A percentile compares a stretch with the other conserved stretches of the same genome.
phyloP scores from a whole-genome alignment of 2,797 vertebrate genomes.

The Ficedula albicollis region DNA sequence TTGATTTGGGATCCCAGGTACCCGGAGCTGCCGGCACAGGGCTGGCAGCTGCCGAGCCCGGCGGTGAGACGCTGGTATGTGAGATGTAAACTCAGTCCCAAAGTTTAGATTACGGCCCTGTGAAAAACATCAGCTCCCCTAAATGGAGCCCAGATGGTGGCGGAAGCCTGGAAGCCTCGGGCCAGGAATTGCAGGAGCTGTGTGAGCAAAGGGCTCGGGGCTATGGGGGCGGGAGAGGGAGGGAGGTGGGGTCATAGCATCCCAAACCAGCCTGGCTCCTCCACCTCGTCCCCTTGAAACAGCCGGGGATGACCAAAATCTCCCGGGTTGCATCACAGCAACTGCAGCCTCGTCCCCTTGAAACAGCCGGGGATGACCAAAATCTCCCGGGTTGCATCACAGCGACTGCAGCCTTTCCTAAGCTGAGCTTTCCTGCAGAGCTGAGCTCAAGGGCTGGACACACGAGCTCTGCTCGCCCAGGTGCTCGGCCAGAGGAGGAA shows the following conservation, averaged over 20 bases:
- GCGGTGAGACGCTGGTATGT: conserved; percentile 47
- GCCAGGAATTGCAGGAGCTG: conserved; percentile 24
- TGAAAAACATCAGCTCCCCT: conserved; percentile 68
- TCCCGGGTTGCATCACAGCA: background rate
- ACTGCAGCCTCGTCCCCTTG: background rate
- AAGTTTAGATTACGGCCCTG: conserved; percentile 64
- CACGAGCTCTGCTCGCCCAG: background rate
- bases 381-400: background rate
- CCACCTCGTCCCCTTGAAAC: background rate
- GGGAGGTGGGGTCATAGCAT: background rate
- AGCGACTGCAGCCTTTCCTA: background rate
- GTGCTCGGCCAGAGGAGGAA: too few relatives aligned
- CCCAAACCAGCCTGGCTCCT: background rate
- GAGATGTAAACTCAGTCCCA: conserved; percentile 52
- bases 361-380: background rate
- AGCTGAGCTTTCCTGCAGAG: background rate
- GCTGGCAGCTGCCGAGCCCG: background rate
- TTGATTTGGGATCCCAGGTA: background rate
- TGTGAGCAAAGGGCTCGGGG: background rate
- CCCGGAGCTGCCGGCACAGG: background rate
- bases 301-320: background rate
- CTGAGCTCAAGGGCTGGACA: background rate
- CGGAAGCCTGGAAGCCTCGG: background rate
- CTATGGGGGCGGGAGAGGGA: background rate
- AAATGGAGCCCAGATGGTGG: conserved; percentile 60